phyloP scores from a whole-genome alignment of 1,140 invertebrate species.

The Bombus ignitus region DNA sequence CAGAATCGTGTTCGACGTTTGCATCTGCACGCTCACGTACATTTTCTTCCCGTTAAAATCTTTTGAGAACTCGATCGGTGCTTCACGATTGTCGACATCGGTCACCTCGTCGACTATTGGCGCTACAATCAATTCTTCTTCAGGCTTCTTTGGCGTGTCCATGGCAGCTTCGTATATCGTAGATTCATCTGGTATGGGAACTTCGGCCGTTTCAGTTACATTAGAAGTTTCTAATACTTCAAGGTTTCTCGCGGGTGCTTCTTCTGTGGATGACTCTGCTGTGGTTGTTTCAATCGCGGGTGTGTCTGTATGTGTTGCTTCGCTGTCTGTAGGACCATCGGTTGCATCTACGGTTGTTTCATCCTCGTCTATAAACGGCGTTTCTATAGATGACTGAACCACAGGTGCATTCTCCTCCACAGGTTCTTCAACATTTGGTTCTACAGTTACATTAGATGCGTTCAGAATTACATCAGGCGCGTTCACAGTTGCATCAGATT shows the following conservation, averaged over 20 bases:
- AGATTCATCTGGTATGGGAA: neutral
- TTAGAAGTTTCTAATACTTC: neutral
- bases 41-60: constrained; percentile 11
- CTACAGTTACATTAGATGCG: too few species aligned
- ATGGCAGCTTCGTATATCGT: too few species aligned
- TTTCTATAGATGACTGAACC: too few species aligned
- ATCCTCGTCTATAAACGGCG: too few species aligned
- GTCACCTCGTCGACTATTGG: neutral
- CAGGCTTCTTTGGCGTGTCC: too few species aligned
- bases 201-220: neutral
- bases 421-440: too few species aligned
- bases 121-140: neutral
- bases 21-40: constrained; percentile 46
- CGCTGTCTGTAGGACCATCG: neutral
- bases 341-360: neutral
- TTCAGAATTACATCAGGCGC: too few species aligned
- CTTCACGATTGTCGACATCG: neutral
- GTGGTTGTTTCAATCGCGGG: neutral
- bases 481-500: too few species aligned
- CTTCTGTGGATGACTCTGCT: neutral
- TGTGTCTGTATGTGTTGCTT: too few species aligned
- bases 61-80: neutral
- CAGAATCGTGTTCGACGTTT: constrained; percentile 56
- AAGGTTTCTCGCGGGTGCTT: too few species aligned
- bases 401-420: too few species aligned